Percentiles rank a stretch among this genome's conserved stretches.
phyloP scores from a whole-genome alignment of 2,888 invertebrate genomes.

The Melanotus villosus region DNA sequence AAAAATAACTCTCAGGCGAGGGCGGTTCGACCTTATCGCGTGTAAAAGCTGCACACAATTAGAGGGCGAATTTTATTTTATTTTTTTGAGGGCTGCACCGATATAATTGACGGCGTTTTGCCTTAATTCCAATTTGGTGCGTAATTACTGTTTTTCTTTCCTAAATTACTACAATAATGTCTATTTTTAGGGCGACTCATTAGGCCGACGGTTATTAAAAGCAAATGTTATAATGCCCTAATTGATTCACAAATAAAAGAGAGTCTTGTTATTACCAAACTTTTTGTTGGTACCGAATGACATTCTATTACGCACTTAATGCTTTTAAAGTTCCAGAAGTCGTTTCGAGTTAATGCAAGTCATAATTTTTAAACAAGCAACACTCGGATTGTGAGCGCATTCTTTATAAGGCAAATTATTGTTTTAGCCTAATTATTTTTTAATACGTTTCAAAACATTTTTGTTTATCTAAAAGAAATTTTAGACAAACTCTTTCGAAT shows the following conservation, averaged over 20 bases:
- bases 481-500: no score
- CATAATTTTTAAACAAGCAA: no score
- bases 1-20: conserved; percentile 41
- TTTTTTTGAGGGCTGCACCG: conserved; percentile 12
- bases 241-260: conserved; percentile 1
- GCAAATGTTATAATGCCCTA: conserved; percentile 15
- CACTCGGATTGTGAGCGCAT: no score
- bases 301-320: no score
- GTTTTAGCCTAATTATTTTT: no score
- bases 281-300: no score
- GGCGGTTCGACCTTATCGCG: conserved; percentile 34
- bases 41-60: conserved; percentile 39
- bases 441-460: no score
- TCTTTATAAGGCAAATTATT: no score
- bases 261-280: no score
- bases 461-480: no score
- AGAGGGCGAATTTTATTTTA: conserved; percentile 26
- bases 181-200: conserved; percentile 10
- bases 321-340: no score
- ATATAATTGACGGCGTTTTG: conserved; percentile 31
- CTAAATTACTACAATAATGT: conserved; percentile 19
- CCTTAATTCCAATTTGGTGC: conserved; percentile 29
- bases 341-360: no score
- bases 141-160: conserved; percentile 24
- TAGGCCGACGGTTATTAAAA: conserved; percentile 26